Conservation (phyloP, 30 jellyfish, hydroid and myxozoan species). For the Aurelia coerulea region DNA sequence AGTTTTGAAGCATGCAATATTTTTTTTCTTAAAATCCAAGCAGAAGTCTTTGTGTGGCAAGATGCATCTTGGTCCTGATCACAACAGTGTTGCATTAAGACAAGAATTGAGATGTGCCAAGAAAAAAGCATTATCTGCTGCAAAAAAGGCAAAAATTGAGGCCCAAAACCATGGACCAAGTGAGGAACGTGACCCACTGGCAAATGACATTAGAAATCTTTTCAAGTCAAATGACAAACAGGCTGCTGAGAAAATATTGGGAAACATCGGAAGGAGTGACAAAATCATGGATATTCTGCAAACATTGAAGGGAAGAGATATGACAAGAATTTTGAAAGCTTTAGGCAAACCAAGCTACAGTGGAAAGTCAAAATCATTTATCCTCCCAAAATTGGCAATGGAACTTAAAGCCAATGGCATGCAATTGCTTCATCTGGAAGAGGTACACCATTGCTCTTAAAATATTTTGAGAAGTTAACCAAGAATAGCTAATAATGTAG, state of each 20-base stretch:
- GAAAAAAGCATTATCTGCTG: neutral
- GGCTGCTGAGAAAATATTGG: neutral
- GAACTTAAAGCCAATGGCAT: constrained; percentile 9
- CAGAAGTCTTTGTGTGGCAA: constrained; percentile 8
- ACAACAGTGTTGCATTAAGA: neutral
- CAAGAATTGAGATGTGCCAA: neutral
- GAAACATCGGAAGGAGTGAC: neutral
- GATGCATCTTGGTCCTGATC: constrained; percentile 7
- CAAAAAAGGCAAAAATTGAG: neutral
- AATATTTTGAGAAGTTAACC: neutral
- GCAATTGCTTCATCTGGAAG: neutral
- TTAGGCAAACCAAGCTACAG: constrained; percentile 12
- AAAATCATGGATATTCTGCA: neutral
- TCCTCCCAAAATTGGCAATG: constrained; percentile 3
- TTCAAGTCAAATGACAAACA: constrained; percentile 3
- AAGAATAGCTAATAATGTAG: neutral
- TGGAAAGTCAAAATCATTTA: neutral
- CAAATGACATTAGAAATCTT: neutral
- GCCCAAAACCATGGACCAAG: neutral
- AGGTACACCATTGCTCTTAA: neutral
- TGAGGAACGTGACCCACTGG: neutral
- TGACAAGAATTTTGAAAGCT: neutral
- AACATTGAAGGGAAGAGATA: neutral
- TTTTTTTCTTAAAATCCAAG: neutral
- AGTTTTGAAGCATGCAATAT: constrained; percentile 1